Evolutionary conservation across 2,888 invertebrate genomes (phyloP), one percentile per base, ranked within the genome.

Genomic region (Megamerina dolium): DNA sequence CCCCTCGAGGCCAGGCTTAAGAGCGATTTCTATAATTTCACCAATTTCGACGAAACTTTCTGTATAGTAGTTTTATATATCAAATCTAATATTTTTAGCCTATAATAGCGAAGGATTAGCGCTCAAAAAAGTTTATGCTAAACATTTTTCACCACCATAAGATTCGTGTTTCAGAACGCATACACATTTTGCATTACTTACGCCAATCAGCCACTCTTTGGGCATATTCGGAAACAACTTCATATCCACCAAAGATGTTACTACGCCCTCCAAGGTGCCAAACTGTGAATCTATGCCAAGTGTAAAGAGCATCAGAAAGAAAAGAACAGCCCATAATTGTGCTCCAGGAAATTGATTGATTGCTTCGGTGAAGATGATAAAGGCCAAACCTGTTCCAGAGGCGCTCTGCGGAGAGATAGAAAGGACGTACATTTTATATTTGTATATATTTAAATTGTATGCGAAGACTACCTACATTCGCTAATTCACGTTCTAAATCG

Each of bases 281-380:
- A 96, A 95, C 67, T 95, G 95, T 1, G 94, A 95, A 69, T 95
- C 96, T 50, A 96, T 92, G 5, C 96, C 96, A 45, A 96, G 75
- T 0, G 94, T 94, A 68, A 96, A 90, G 26, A 96, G 79, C 96
- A 96, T 96, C 39, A 95, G 77, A 73, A 96, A 96, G 75, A 96
- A 96, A 10, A 96, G 78, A 12, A 95, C 81, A 4, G 94, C 89
- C 96, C 96, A 96, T 64, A 96, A 82, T 58, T 93, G 94, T 0
- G 94, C 90, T 1, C 92, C 90, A 0, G 95, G 94, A 72, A 96
- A 95, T 74, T 95, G 94, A 74, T 94, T 92, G 64, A 96, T 95
- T 6, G 96, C 96, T 72, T 96, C 94, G 0, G 96, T 95, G 75
- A 95, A 96, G 56, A 95, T 93, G 50, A 95, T 94, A 70, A 96